A percentile compares a stretch with the other conserved stretches of the same genome.
These are phyloP conservation scores for Myoxocephalus aenaeus DNA, from an alignment of 2,797 vertebrate species.

Conservation along the genomic window DNA sequence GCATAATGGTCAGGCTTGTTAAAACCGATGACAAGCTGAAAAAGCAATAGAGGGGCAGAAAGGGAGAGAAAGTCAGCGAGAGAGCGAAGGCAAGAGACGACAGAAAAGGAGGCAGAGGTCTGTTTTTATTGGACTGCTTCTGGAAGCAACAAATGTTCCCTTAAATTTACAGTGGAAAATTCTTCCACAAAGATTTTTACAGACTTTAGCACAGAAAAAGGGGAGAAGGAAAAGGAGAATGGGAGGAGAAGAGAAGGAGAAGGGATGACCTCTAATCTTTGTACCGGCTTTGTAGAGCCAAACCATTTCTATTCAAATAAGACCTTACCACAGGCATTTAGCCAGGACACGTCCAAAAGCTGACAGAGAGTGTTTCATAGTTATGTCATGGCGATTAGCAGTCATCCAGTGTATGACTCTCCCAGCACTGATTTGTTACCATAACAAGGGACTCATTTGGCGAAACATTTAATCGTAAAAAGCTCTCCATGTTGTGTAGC, in stretches of 20 bases:
- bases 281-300: slow-evolving; percentile 28
- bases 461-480: slow-evolving; percentile 33
- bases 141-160: slow-evolving; percentile 78
- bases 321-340: background rate
- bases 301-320: slow-evolving; percentile 47
- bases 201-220: slow-evolving; percentile 31
- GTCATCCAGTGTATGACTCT: slow-evolving; percentile 21
- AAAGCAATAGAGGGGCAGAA: slow-evolving; percentile 28
- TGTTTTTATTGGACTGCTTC: slow-evolving; percentile 77
- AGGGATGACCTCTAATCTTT: slow-evolving; percentile 21
- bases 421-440: slow-evolving; percentile 34
- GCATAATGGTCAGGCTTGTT: slow-evolving; percentile 32
- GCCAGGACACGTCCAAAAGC: no score
- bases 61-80: slow-evolving; percentile 9
- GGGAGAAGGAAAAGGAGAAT: slow-evolving; percentile 1
- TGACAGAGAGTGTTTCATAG: background rate
- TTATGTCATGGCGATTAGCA: slow-evolving; percentile 54
- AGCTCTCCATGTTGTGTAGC: slow-evolving; percentile 15
- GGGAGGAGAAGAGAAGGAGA: background rate
- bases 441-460: slow-evolving; percentile 43
- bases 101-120: slow-evolving; percentile 54
- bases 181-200: slow-evolving; percentile 69
- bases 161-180: slow-evolving; percentile 64
- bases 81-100: slow-evolving; percentile 42
- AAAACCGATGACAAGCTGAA: slow-evolving; percentile 55